These are phyloP conservation scores for Chrysotoxum bicinctum DNA, from an alignment of 2,888 invertebrate genomes.

Conservation along the genomic window DNA sequence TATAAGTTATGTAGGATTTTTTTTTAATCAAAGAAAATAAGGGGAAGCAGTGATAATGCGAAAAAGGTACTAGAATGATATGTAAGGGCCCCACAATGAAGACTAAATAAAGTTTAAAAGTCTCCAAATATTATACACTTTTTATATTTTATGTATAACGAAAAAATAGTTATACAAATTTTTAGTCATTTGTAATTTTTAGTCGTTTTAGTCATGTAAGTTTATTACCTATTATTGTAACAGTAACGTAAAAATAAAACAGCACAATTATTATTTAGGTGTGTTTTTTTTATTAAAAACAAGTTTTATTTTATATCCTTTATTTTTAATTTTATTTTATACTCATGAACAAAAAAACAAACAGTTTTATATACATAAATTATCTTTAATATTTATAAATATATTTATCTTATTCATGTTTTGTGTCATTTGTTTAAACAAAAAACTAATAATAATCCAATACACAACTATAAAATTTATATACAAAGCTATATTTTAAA, in stretches of 20 bases:
- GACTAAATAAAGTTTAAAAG: constrained; percentile 3
- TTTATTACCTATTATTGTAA: constrained; percentile 33
- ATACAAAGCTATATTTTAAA: neutral
- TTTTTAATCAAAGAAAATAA: constrained; percentile 1
- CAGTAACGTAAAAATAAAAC: constrained; percentile 30
- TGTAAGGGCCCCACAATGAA: constrained; percentile 9
- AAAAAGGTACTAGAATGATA: constrained; percentile 57
- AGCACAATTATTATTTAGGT: constrained; percentile 69
- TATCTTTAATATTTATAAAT: constrained; percentile 33
- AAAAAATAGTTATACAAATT: constrained; percentile 47
- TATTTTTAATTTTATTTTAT: constrained; percentile 29
- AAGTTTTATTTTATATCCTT: constrained; percentile 21
- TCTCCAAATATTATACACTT: constrained; percentile 18
- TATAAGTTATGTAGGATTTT: constrained; percentile 33
- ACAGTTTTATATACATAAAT: constrained; percentile 3
- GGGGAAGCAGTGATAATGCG: constrained; percentile 45
- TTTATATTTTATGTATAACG: constrained; percentile 41
- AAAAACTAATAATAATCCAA: neutral
- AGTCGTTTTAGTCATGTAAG: constrained; percentile 67
- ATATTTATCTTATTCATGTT: constrained; percentile 54
- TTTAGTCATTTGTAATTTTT: constrained; percentile 70
- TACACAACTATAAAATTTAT: constrained; percentile 10
- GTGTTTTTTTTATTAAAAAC: constrained; percentile 36
- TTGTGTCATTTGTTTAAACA: constrained; percentile 58
- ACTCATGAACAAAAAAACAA: neutral